Evolutionary conservation across 2,888 invertebrate species (phyloP), one percentile per base, ranked within the genome.

Genomic region (Mimumesa dahlbomi): DNA sequence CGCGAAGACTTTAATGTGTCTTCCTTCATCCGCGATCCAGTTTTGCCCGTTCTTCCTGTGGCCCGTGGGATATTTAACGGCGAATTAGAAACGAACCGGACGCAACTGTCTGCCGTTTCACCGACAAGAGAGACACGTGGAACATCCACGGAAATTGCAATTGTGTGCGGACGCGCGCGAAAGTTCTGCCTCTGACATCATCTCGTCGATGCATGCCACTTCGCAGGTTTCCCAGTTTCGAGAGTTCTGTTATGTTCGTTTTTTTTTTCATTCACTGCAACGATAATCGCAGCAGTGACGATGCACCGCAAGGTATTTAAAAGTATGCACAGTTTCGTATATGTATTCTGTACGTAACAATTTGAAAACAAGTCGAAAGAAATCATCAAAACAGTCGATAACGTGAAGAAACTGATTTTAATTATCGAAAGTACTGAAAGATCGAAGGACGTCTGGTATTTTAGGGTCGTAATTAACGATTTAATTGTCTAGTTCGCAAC

Each of bases 31-130:
- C 56, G 54, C 56, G 72, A 72, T 72, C 69, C 72, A 64, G 69
- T 72, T 72, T 64, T 72, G 52, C 56, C 42, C 69, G 59, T 53
- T 63, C 72, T 72, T 72, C 69, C 72, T 64, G 69, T 53, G 40
- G 25, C 64, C 59, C 72, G 70, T 73, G 70, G 73, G 73, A 70
- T 48, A 65, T 70, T 73, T 66, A 65, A 65, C 73, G 65, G 52
- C 57, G 49, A 73, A 70, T 70, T 70, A 73, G 62, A 70, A 62
- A 73, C 73, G 57, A 70, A 57, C 70, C 69, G 73, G 73, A 73
- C 70, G 73, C 61, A 62, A 65, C 61, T n/a, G 70, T 62, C 49
- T 9, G 52, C 49, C 7, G 52, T 70, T 61, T 36, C 58, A 2
- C 52, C 34, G 29, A n/a, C n/a, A n/a, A n/a, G n/a, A n/a, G n/a